Percentiles rank a stretch among this genome's conserved stretches.
Evolutionary conservation across 2,888 invertebrate species (phyloP).

Genomic region (Philaethria dido): DNA sequence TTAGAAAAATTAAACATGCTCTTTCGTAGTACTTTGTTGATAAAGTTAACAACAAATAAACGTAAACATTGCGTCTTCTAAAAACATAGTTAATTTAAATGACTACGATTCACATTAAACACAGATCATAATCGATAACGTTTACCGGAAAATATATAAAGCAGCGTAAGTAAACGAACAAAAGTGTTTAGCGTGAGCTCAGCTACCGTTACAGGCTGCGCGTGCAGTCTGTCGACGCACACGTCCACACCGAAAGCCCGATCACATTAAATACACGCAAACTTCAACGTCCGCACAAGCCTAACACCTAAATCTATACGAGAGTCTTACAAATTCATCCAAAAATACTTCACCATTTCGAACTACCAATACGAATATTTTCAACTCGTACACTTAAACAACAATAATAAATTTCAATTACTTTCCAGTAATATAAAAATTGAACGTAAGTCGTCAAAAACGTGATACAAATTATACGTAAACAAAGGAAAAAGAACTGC

Average conservation of each 20-base stretch:
- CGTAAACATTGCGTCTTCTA: slow-evolving; percentile 9
- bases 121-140: slow-evolving; percentile 3
- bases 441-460: neutral
- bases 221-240: slow-evolving; percentile 30
- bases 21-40: neutral
- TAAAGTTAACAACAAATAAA: slow-evolving; percentile 5
- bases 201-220: slow-evolving; percentile 47
- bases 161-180: slow-evolving; percentile 38
- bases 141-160: slow-evolving; percentile 2
- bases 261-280: slow-evolving; percentile 24
- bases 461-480: neutral
- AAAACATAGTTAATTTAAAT: neutral
- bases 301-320: slow-evolving; percentile 36
- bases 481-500: neutral
- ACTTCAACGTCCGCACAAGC: slow-evolving; percentile 22
- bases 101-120: slow-evolving; percentile 17
- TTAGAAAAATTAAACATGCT: slow-evolving; percentile 17
- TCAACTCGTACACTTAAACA: neutral
- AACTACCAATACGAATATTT: slow-evolving; percentile 21
- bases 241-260: slow-evolving; percentile 37
- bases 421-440: neutral
- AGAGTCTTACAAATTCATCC: slow-evolving; percentile 29
- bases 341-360: slow-evolving; percentile 23
- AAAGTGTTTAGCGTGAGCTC: slow-evolving; percentile 59
- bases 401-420: neutral